These are phyloP conservation scores for Galemys pyrenaicus DNA, from an alignment of 2,113 vertebrate genomes.

Conservation along the genomic window DNA sequence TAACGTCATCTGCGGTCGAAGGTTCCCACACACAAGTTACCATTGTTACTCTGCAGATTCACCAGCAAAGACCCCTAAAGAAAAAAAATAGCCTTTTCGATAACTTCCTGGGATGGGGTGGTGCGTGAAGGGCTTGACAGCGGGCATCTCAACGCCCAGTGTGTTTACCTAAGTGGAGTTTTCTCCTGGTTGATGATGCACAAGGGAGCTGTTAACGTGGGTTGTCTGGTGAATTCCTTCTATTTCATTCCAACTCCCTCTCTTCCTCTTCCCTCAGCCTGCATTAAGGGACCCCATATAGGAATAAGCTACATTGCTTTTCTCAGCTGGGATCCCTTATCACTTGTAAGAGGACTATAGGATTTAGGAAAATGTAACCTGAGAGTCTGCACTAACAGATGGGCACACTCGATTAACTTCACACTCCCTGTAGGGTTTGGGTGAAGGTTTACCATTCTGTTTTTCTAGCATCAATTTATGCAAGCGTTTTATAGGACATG, in stretches of 20 bases:
- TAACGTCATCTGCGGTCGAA: neutral
- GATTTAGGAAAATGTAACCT: constrained; percentile 78
- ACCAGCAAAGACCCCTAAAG: neutral
- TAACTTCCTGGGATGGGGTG: constrained; percentile 5
- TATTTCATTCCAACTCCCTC: neutral
- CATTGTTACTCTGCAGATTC: neutral
- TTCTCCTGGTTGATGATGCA: constrained; percentile 31
- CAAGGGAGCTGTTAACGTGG: constrained; percentile 36
- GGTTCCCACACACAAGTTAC: neutral
- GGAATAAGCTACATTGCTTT: neutral
- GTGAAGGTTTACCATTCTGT: constrained; percentile 78
- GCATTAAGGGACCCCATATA: constrained; percentile 27
- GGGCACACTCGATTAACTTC: constrained; percentile 76
- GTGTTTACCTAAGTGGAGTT: constrained; percentile 36
- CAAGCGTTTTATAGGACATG: constrained; percentile 77
- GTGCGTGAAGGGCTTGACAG: neutral
- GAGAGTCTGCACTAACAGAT: constrained; percentile 81
- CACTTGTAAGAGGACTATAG: constrained; percentile 54
- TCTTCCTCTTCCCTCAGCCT: neutral
- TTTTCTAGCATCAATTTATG: constrained; percentile 77
- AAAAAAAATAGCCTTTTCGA: constrained; percentile 35
- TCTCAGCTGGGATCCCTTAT: constrained; percentile 63
- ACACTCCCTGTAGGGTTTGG: constrained; percentile 71
- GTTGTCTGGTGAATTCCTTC: constrained; percentile 42
- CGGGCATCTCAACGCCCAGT: constrained; percentile 8